phyloP scores from a whole-genome alignment of 2,888 invertebrate genomes.

The Pachycephus smyrnensis region DNA sequence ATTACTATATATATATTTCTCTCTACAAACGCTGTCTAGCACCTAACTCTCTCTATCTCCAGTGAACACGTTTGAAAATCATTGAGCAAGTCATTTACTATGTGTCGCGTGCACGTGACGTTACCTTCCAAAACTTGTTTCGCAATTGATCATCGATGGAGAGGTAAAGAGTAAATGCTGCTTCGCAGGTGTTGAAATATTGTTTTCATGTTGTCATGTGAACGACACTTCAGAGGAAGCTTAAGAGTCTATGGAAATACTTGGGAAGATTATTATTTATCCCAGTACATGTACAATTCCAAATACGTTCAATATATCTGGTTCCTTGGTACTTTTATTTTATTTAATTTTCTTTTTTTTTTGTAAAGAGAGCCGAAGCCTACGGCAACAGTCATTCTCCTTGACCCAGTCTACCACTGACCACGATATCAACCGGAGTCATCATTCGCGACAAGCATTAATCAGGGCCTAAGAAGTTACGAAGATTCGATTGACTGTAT shows the following conservation, averaged over 20 bases:
- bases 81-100: not conserved
- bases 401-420: conserved; percentile 49
- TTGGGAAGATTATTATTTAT: not conserved
- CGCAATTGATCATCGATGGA: not conserved
- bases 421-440: conserved; percentile 31
- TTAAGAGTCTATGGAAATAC: not conserved
- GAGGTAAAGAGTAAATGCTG: not conserved
- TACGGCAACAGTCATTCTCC: conserved; percentile 48
- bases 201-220: not conserved
- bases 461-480: conserved; percentile 18
- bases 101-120: not conserved
- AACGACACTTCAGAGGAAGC: not conserved
- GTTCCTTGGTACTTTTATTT: not conserved
- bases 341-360: conserved; percentile 11
- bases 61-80: too few relatives aligned
- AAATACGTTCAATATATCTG: not conserved
- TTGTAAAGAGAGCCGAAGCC: conserved; percentile 33
- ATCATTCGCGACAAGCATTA: conserved; percentile 42
- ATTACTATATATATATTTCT: too few relatives aligned
- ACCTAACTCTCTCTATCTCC: not conserved
- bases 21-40: not conserved
- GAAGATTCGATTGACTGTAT: not conserved
- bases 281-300: not conserved
- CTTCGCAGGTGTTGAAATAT: not conserved
- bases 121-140: not conserved